Evolutionary conservation across 2,888 invertebrate genomes (phyloP).

Genomic region (Dione vanillae): DNA sequence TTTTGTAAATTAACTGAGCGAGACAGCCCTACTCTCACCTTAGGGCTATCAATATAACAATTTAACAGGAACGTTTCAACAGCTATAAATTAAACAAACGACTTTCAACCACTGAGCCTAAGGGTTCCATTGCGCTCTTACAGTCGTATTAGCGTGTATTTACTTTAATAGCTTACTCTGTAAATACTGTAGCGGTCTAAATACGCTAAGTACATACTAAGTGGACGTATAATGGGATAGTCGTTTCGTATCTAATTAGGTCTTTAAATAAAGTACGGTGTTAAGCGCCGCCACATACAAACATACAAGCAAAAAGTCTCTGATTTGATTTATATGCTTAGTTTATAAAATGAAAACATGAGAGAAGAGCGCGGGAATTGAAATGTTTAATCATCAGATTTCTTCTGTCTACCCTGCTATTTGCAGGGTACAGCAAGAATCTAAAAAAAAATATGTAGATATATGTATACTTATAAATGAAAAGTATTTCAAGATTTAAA

Average conservation of each 20-base stretch:
- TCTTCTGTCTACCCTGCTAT: no score
- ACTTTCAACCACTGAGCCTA: conserved; percentile 47
- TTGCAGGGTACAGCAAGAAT: no score
- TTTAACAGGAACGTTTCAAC: conserved; percentile 79
- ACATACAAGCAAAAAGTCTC: no score
- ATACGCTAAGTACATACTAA: conserved; percentile 16
- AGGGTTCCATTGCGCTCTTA: conserved; percentile 46
- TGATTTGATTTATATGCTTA: no score
- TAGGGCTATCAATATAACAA: conserved; percentile 79
- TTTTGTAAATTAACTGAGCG: no score
- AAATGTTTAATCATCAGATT: no score
- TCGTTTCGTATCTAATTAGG: not conserved
- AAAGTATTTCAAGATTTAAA: no score
- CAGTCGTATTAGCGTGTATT: conserved; percentile 45
- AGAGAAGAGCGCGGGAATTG: no score
- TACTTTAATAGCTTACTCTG: conserved; percentile 46
- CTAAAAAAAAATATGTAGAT: no score
- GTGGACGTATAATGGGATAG: conserved; percentile 18
- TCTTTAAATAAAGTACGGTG: not conserved
- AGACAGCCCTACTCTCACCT: conserved; percentile 64
- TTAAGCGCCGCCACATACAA: no score
- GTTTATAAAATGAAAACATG: no score
- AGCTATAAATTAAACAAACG: conserved; percentile 78
- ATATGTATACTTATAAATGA: no score
- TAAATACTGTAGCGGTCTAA: conserved; percentile 22